Base-by-base conservation (phyloP, 2,113 vertebrate genomes). In the Maccullochella peelii region DNA sequence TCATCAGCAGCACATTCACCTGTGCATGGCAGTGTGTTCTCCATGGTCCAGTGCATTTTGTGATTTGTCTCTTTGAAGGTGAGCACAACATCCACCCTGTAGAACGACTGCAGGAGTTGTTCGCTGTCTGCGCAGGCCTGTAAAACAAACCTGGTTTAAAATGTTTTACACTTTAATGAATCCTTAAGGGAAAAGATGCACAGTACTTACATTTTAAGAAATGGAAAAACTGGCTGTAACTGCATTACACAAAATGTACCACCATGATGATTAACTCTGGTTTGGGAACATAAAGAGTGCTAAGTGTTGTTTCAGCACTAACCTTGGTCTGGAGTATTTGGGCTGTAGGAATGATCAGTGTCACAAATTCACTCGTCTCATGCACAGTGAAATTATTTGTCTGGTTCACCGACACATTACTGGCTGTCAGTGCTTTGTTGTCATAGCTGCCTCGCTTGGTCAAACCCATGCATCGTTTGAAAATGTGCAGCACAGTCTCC, bases 1-100 rank as follows among this genome's bases (percentile, higher is more conserved):
- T 88, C 74, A 82, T 89, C 88, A 89, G 88, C 82, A 74, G 75
- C 73, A 82, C 73, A 82, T 94, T 95, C 62, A 95, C 93, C 94
- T 92, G 75, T 76, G 59, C 93, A 94, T 65, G 80, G 92, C 74
- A 93, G 95, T 67, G 88, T 80, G 89, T 94, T 96, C 87, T 96
- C 94, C 91, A 95, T 89, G 1, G 69, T 94, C 95, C 95, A 95
- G 57, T 92, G 85, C 88, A 94, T 93, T 59, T 92, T 93, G 82
- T 93, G 69, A 58, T 91, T 88, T 63, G 90, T 92, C 94, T 95
- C 92, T 62, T 91, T 92, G 84, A 95, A 96, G 50, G 79, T 92
- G 86, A 95, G 90, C 52, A 92, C 93, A 80, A 94, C 92, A 73
- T 95, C 92, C 58, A 94, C 66, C 74, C 92, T 93, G 71, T 88